Evolutionary conservation across 2,113 vertebrate species (phyloP), one percentile per base, ranked within the genome.

Genomic region (Suricata suricatta): DNA sequence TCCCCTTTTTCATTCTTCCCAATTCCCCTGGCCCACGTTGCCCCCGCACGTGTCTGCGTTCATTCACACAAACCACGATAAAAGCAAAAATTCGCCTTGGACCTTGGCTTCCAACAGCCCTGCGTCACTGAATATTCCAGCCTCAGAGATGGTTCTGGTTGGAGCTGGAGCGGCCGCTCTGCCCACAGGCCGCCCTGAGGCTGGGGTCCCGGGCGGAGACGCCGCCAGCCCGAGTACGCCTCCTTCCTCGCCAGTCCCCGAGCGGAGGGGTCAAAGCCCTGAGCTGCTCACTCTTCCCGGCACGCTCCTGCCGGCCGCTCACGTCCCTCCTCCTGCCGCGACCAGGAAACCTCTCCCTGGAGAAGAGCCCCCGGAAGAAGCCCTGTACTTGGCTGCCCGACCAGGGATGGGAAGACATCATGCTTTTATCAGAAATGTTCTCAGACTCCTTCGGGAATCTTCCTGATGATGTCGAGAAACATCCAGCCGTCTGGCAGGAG

Each of bases 391-490:
- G 99, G 99, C 97, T 99, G 90, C 98, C 99, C 21, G 99, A 99
- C 97, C 99, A 99, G 98, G 99, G 99, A 80, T 99, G 99, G 99
- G 99, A 99, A 95, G 99, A 99, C 74, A 98, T 99, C 11, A 98
- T 99, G 10, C 99, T 98, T 72, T 97, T 99, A 3, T 99, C 99
- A 57, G 99, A 99, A 93, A 93, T 99, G 27, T 99, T 99, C 97
- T 98, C 99, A 3, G 98, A 99, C 3, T 54, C 97, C 71, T 99
- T 99, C 92, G 99, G 98, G 81, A 97, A 97, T 19, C 99, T 99
- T 96, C 99, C 99, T 60, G 98, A 99, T 29, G 99, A 99, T 17
- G 96, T 99, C 16, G 99, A 99, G 95, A 98, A 97, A 9, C 97
- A 99, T 66, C 82, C 97, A 27, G 27, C 97, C 0, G 97, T 98